Conservation (phyloP, 2,888 invertebrate genomes). For the Drosophila koepferae region DNA sequence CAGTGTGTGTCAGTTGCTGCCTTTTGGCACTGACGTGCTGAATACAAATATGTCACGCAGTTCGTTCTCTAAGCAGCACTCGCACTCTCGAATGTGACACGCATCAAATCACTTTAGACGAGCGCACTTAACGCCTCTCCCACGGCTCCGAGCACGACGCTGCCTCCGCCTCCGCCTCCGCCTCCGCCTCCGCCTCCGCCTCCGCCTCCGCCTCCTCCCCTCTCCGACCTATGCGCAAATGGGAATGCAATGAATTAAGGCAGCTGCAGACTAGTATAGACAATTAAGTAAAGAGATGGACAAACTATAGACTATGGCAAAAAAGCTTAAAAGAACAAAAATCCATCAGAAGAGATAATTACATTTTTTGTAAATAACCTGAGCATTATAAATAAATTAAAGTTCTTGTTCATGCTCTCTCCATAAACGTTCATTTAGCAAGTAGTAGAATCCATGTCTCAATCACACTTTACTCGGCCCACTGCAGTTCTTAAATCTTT, state of each 20-base stretch:
- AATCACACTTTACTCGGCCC: not conserved
- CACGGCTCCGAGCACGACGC: not conserved
- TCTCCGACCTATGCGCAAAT: conserved; percentile 6
- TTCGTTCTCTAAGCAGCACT: conserved; percentile 39
- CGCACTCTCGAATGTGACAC: conserved; percentile 56
- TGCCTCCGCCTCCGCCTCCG: not conserved
- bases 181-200: too few species aligned
- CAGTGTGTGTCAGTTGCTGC: conserved; percentile 35
- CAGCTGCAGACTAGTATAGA: not conserved
- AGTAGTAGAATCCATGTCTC: too few species aligned
- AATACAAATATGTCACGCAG: conserved; percentile 36
- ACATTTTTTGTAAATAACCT: too few species aligned
- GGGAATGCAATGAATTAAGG: conserved; percentile 41
- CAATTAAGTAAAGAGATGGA: not conserved
- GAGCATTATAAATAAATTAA: too few species aligned
- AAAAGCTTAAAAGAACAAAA: too few species aligned
- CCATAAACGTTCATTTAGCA: too few species aligned
- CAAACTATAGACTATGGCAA: not conserved
- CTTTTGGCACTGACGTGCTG: conserved; percentile 38
- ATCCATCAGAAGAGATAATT: too few species aligned
- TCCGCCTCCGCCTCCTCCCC: not conserved
- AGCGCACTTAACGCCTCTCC: conserved; percentile 51
- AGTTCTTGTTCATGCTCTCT: too few species aligned
- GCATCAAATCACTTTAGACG: conserved; percentile 64
- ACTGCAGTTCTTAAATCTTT: not conserved